These are phyloP conservation scores for Pecten maximus DNA, from an alignment of 2,888 invertebrate species.

Conservation along the genomic window DNA sequence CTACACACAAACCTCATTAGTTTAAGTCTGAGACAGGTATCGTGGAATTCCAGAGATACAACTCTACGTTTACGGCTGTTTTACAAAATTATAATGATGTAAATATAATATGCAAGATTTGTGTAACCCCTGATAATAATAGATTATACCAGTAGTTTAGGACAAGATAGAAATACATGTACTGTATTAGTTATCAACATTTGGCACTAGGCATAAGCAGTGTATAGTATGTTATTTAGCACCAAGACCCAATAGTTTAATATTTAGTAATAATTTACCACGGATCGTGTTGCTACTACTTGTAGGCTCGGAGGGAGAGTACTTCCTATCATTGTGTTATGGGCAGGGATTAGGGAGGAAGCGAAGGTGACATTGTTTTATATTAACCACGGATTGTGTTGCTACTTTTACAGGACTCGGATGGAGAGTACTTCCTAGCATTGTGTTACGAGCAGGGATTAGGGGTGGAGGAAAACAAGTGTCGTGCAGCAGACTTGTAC, in stretches of 20 bases:
- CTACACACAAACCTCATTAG: slow-evolving; percentile 46
- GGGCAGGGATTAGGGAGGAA: slow-evolving; percentile 78
- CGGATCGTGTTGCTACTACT: neutral
- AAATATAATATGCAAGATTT: too few relatives aligned
- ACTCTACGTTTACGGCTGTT: too few relatives aligned
- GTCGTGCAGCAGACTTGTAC: slow-evolving; percentile 73
- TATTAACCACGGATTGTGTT: neutral
- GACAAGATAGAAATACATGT: too few relatives aligned
- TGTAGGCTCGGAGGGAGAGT: slow-evolving; percentile 76
- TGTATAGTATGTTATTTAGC: too few relatives aligned
- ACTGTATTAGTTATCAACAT: too few relatives aligned
- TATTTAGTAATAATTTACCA: too few relatives aligned
- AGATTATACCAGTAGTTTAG: too few relatives aligned
- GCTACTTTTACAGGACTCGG: slow-evolving; percentile 67
- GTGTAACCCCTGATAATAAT: too few relatives aligned
- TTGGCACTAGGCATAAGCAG: too few relatives aligned
- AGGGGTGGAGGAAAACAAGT: slow-evolving; percentile 72
- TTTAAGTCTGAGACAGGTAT: slow-evolving; percentile 45
- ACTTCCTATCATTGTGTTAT: slow-evolving; percentile 77
- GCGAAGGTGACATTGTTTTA: neutral
- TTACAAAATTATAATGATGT: too few relatives aligned
- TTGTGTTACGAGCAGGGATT: slow-evolving; percentile 78
- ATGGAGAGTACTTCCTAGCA: slow-evolving; percentile 77
- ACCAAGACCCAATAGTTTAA: too few relatives aligned
- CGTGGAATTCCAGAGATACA: neutral